These are phyloP conservation scores for Bufo gargarizans DNA, from an alignment of 2,113 vertebrate species.

Conservation along the genomic window DNA sequence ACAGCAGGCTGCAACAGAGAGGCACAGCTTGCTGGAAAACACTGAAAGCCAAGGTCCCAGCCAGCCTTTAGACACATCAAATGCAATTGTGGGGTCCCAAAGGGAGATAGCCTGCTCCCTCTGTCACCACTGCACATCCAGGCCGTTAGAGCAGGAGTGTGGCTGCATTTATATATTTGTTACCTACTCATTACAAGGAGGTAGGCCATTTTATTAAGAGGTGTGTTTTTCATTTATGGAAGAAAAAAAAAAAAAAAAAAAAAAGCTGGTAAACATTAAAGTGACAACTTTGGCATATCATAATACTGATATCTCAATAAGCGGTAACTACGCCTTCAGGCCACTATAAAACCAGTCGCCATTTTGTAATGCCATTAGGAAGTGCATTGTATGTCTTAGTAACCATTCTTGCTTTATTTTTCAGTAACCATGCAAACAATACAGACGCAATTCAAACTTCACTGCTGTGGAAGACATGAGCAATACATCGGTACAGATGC, in stretches of 20 bases:
- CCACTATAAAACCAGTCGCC: constrained; percentile 3
- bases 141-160: no score
- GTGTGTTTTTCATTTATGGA: constrained; percentile 35
- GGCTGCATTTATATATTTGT: no score
- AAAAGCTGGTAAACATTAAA: constrained; percentile 51
- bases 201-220: no score
- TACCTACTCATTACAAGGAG: no score
- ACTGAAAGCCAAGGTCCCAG: no score
- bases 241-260: constrained; percentile 44
- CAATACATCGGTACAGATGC: constrained; percentile 38
- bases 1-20: no score
- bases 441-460: constrained; percentile 38
- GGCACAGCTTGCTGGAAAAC: no score
- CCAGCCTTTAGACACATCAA: no score
- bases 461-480: constrained; percentile 50
- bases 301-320: background rate
- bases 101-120: no score
- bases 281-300: constrained; percentile 54
- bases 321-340: constrained; percentile 7
- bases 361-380: constrained; percentile 47
- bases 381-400: constrained; percentile 47
- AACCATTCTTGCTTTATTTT: constrained; percentile 36
- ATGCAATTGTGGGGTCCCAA: no score
- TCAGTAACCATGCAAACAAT: constrained; percentile 53
- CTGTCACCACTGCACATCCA: no score